These are phyloP conservation scores for Ciona savignyi DNA, from an alignment of 23 tunicate genomes.

Conservation along the genomic window DNA sequence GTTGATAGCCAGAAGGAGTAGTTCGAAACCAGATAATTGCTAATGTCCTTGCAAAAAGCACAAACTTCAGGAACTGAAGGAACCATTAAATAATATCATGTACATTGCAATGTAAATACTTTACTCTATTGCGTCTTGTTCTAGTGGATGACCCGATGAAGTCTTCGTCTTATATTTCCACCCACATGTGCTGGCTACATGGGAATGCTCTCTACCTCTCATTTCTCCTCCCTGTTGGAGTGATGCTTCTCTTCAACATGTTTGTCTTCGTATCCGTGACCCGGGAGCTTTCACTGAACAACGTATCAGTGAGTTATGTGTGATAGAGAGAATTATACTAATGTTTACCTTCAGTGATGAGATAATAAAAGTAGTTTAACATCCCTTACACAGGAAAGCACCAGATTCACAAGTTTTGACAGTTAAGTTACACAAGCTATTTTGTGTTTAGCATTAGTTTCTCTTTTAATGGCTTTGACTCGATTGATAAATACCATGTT, in stretches of 20 bases:
- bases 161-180: neutral
- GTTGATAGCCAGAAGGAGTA: neutral
- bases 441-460: too few species aligned
- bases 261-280: neutral
- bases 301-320: neutral
- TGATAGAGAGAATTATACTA: too few species aligned
- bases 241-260: neutral
- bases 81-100: too few species aligned
- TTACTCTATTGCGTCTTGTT: neutral
- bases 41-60: neutral
- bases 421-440: too few species aligned
- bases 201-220: neutral
- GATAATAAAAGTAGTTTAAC: too few species aligned
- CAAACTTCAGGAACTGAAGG: too few species aligned
- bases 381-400: too few species aligned
- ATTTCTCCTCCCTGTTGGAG: neutral
- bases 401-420: too few species aligned
- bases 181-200: neutral
- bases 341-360: too few species aligned
- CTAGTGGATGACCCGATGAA: neutral
- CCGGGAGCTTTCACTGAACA: neutral
- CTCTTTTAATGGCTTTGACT: too few species aligned
- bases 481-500: too few species aligned
- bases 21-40: neutral
- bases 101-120: neutral